Percentiles rank a stretch among this genome's conserved stretches.
phyloP scores from a whole-genome alignment of 2,888 invertebrate species.

The Conus canariensis region DNA sequence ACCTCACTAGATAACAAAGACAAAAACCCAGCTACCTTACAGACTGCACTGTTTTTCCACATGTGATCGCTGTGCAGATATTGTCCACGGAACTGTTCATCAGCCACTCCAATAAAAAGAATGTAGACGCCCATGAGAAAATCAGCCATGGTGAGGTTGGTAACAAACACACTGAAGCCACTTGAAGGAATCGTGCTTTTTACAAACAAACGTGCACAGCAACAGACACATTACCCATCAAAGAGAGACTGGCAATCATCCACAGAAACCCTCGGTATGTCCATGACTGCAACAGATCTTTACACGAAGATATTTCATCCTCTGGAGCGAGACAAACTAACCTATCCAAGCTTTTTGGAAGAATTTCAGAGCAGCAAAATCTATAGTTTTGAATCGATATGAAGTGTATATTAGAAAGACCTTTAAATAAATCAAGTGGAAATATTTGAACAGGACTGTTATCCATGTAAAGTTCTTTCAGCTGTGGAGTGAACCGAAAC shows the following conservation, averaged over 20 bases:
- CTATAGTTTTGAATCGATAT: neutral
- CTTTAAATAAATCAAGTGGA: neutral
- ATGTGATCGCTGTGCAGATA: neutral
- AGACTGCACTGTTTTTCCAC: neutral
- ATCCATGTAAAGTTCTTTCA: neutral
- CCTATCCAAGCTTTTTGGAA: neutral
- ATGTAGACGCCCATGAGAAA: slow-evolving; percentile 4
- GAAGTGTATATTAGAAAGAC: neutral
- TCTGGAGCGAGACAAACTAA: neutral
- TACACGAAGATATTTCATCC: neutral
- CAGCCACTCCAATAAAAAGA: neutral
- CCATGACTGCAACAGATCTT: neutral
- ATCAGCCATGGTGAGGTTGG: slow-evolving; percentile 10
- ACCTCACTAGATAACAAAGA: slow-evolving; percentile 10
- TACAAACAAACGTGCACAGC: slow-evolving; percentile 4
- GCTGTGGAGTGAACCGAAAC: neutral
- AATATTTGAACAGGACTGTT: neutral
- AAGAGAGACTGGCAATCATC: neutral
- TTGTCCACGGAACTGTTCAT: neutral
- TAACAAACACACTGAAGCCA: neutral
- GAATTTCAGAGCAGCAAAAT: slow-evolving; percentile 2
- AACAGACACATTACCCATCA: neutral
- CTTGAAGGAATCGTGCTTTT: neutral
- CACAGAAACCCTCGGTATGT: neutral
- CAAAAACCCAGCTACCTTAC: neutral